These are phyloP conservation scores for Oxyruncus cristatus DNA, from an alignment of 2,113 vertebrate genomes.

Conservation along the genomic window DNA sequence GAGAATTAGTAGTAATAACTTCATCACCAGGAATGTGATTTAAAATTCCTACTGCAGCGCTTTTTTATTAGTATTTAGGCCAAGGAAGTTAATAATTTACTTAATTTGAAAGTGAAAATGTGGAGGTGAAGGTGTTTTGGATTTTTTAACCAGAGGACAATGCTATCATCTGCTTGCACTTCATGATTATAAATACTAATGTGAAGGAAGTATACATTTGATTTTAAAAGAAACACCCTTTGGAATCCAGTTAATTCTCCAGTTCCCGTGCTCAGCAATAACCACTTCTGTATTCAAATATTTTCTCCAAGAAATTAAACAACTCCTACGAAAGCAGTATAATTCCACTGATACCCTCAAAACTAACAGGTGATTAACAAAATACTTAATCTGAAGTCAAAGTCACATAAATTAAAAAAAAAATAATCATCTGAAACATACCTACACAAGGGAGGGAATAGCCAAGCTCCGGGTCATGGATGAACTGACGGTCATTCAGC, in stretches of 20 bases:
- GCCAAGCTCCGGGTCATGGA: conserved; percentile 77
- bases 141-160: neutral
- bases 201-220: neutral
- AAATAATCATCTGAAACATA: conserved; percentile 19
- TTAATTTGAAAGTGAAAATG: conserved; percentile 6
- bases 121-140: neutral
- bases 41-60: neutral
- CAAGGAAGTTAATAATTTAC: conserved; percentile 4
- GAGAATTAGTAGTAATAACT: neutral
- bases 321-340: neutral
- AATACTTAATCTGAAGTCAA: neutral
- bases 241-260: neutral
- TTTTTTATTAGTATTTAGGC: neutral
- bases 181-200: neutral
- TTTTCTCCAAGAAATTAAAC: neutral
- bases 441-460: conserved; percentile 91
- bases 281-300: neutral
- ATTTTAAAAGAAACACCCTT: neutral
- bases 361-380: neutral
- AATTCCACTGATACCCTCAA: neutral
- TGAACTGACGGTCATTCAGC: conserved; percentile 86
- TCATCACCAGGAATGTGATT: neutral
- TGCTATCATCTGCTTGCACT: neutral
- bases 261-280: neutral
- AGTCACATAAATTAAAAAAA: neutral